Percentiles rank a stretch among this genome's conserved stretches.
These are phyloP conservation scores for Hetaerina titia DNA, from an alignment of 2,888 invertebrate species.

Conservation along the genomic window DNA sequence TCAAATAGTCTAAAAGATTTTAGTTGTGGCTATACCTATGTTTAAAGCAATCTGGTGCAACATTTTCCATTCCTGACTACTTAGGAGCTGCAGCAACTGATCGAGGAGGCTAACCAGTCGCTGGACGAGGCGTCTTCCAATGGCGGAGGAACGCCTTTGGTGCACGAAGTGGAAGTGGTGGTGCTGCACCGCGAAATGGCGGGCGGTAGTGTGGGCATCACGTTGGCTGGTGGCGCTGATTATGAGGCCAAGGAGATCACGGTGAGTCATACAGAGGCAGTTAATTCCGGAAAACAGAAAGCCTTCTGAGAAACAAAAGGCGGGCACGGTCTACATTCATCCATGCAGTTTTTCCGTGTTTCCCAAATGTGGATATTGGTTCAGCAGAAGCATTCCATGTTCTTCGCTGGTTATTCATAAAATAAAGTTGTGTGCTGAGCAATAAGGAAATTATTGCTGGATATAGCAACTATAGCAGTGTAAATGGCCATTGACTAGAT, in stretches of 20 bases:
- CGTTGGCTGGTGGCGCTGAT: conserved; percentile 92
- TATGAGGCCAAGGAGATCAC: conserved; percentile 96
- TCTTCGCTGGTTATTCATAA: not conserved
- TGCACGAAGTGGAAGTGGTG: conserved; percentile 81
- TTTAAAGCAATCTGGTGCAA: too few relatives aligned
- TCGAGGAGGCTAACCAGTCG: conserved; percentile 84
- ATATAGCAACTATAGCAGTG: too few relatives aligned
- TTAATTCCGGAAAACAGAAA: not conserved
- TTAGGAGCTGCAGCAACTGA: conserved; percentile 82
- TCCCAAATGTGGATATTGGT: not conserved
- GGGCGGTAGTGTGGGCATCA: conserved; percentile 90
- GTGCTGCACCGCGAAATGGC: conserved; percentile 84
- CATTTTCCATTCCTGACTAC: not conserved
- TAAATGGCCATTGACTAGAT: too few relatives aligned
- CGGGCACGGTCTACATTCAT: not conserved
- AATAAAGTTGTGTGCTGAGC: too few relatives aligned
- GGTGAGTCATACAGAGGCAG: conserved; percentile 78
- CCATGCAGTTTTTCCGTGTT: not conserved
- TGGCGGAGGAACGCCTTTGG: conserved; percentile 70
- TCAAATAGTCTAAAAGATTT: too few relatives aligned
- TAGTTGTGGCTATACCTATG: too few relatives aligned
- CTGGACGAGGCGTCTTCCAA: conserved; percentile 79
- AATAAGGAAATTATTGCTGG: too few relatives aligned
- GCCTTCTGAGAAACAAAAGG: not conserved
- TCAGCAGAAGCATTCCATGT: not conserved